A percentile compares a stretch with the other conserved stretches of the same genome.
These are phyloP conservation scores for Artemia franciscana DNA, from an alignment of 1,140 invertebrate genomes.

Conservation along the genomic window DNA sequence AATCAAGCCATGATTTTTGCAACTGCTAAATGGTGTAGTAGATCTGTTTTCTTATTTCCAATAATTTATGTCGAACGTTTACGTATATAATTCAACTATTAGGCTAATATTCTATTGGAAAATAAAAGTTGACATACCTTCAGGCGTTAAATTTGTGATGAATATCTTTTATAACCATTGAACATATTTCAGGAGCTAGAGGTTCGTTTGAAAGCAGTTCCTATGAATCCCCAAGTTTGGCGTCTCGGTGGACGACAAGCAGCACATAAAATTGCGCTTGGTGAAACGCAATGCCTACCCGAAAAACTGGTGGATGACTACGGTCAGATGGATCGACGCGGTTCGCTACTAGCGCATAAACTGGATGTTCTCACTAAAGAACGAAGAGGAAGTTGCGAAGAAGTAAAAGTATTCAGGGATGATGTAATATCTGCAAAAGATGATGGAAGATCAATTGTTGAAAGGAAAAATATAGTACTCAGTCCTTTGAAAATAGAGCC, in stretches of 20 bases:
- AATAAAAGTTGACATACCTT: no score
- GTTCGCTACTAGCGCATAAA: neutral
- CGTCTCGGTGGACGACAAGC: neutral
- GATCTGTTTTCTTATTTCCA: no score
- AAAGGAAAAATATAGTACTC: neutral
- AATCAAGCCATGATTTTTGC: no score
- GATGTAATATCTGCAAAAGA: no score
- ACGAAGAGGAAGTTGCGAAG: neutral
- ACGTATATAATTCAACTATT: no score
- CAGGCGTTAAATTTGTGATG: no score
- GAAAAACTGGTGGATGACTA: neutral
- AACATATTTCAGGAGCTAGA: neutral
- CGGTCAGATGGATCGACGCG: neutral
- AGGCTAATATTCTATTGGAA: no score
- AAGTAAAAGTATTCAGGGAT: no score
- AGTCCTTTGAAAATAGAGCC: neutral
- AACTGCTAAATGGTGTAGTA: no score
- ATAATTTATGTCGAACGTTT: no score
- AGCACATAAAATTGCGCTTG: neutral
- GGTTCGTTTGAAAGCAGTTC: neutral
- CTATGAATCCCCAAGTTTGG: neutral
- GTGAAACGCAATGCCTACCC: neutral
- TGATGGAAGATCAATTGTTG: neutral
- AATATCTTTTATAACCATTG: no score
- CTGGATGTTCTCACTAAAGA: neutral